Conservation (phyloP, 2,888 invertebrate species). For the Marronus borbonicus region DNA sequence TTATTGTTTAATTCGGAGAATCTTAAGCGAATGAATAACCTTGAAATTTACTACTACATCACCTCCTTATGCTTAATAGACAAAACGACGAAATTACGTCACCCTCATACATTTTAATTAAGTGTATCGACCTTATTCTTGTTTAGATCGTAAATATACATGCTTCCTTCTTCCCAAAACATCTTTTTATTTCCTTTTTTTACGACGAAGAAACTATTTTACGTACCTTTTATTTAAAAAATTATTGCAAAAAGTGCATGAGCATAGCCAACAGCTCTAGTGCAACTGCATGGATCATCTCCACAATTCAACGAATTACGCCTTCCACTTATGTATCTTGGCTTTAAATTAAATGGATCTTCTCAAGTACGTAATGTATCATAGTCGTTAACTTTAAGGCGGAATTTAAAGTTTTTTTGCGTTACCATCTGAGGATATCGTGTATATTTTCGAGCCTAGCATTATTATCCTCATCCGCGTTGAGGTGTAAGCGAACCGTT, state of each 20-base stretch:
- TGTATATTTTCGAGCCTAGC: neutral
- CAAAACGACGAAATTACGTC: no score
- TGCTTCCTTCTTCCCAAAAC: neutral
- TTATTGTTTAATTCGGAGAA: no score
- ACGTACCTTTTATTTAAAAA: neutral
- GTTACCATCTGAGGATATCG: neutral
- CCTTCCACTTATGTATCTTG: slow-evolving; percentile 18
- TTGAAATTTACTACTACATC: neutral
- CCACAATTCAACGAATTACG: slow-evolving; percentile 19
- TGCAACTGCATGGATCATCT: slow-evolving; percentile 14
- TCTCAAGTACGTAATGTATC: slow-evolving; percentile 25
- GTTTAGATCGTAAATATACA: neutral
- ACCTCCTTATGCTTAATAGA: neutral
- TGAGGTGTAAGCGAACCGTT: slow-evolving; percentile 6
- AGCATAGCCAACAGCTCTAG: neutral
- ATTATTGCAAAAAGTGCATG: neutral
- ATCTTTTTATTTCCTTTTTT: neutral
- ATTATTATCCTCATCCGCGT: neutral
- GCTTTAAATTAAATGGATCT: neutral
- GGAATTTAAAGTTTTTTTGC: neutral
- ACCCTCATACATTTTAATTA: neutral
- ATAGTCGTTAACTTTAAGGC: neutral
- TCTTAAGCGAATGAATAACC: no score
- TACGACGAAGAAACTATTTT: neutral
- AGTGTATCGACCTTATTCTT: neutral